Conservation (phyloP, 2,888 invertebrate species). For the Mimumesa dahlbomi region DNA sequence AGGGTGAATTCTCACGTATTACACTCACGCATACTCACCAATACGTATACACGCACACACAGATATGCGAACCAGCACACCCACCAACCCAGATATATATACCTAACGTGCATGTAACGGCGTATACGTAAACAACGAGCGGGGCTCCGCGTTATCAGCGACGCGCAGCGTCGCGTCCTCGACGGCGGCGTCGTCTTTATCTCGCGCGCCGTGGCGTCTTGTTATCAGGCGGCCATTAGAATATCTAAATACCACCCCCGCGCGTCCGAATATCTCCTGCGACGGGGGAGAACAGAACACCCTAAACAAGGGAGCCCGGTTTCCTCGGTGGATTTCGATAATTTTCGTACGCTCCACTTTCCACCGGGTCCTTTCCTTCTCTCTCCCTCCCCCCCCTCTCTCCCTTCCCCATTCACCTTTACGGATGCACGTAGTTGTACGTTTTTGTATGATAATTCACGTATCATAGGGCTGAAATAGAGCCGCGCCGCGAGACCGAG, state of each 20-base stretch:
- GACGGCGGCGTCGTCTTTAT: constrained; percentile 76
- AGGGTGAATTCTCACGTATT: not conserved
- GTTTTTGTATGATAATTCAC: no score
- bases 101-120: constrained; percentile 45
- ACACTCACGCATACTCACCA: no score
- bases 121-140: constrained; percentile 70
- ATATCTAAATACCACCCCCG: constrained; percentile 80
- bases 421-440: no score
- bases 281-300: not conserved
- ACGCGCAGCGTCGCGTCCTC: constrained; percentile 76
- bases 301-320: constrained; percentile 7
- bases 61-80: not conserved
- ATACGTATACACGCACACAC: constrained; percentile 29
- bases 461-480: no score
- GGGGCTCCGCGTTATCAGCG: constrained; percentile 74
- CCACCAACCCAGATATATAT: no score
- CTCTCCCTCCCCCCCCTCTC: no score
- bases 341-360: constrained; percentile 15
- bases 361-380: constrained; percentile 6
- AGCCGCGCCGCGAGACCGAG: no score
- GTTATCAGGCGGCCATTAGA: constrained; percentile 80
- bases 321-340: constrained; percentile 10
- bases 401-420: constrained; percentile 26
- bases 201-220: constrained; percentile 76
- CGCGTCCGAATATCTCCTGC: constrained; percentile 52